phyloP scores from a whole-genome alignment of 2,113 vertebrate species.

The Proteles cristata region DNA sequence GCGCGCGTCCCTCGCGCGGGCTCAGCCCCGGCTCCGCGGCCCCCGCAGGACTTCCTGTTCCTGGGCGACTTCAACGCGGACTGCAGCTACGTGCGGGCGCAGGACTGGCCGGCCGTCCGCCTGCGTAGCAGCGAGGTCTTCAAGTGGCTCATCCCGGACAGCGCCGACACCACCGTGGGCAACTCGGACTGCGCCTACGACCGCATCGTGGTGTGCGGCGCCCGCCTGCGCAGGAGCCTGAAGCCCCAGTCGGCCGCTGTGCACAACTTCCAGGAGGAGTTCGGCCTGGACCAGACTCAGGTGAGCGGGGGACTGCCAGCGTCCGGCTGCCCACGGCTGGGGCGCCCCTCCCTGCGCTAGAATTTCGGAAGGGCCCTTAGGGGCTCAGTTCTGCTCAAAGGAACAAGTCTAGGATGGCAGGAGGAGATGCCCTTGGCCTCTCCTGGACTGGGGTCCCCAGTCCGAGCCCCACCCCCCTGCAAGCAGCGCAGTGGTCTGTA shows the following conservation, averaged over 20 bases:
- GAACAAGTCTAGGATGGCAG: neutral
- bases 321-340: accelerated
- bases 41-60: conserved; percentile 91
- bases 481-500: neutral
- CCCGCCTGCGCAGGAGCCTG: conserved; percentile 87
- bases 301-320: conserved; percentile 77
- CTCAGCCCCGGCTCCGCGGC: neutral
- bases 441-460: neutral
- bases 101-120: conserved; percentile 89
- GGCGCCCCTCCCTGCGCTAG: neutral
- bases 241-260: conserved; percentile 83
- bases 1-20: no score
- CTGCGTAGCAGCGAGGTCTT: conserved; percentile 91
- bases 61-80: conserved; percentile 95
- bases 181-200: conserved; percentile 92
- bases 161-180: conserved; percentile 91
- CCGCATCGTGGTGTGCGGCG: conserved; percentile 92
- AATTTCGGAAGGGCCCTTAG: neutral
- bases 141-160: conserved; percentile 91
- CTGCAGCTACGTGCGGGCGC: conserved; percentile 87
- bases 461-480: neutral
- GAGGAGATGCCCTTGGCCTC: neutral
- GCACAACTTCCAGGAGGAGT: conserved; percentile 87
- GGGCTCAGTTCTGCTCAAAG: neutral
- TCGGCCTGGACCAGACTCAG: conserved; percentile 87